These are phyloP conservation scores for Prosapia bicincta DNA, from an alignment of 2,888 invertebrate genomes.

Conservation along the genomic window DNA sequence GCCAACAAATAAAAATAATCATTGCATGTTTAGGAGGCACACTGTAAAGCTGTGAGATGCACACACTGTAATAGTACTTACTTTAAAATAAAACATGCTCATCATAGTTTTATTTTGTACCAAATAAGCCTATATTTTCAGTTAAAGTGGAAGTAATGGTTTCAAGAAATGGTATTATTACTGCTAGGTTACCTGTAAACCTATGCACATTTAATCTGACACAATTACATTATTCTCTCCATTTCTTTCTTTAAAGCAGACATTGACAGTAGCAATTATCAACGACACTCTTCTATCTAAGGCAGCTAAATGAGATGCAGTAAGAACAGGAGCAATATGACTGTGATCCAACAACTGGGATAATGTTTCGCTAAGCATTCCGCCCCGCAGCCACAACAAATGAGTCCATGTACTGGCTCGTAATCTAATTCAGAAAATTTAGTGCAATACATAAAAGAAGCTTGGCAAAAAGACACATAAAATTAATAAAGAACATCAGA, in stretches of 20 bases:
- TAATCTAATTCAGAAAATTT: constrained; percentile 51
- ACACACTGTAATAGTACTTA: too few relatives aligned
- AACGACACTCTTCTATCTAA: constrained; percentile 72
- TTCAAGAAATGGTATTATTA: neutral
- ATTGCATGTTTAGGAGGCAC: too few relatives aligned
- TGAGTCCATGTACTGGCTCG: constrained; percentile 68
- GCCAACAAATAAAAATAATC: too few relatives aligned
- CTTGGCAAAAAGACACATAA: too few relatives aligned
- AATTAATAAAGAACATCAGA: too few relatives aligned
- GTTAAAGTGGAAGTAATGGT: too few relatives aligned
- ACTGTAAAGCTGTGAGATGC: too few relatives aligned
- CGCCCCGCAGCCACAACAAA: constrained; percentile 67
- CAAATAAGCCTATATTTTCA: too few relatives aligned
- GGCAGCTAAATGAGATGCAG: constrained; percentile 68
- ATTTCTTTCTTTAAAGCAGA: constrained; percentile 57
- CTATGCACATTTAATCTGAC: constrained; percentile 1
- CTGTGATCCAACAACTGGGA: constrained; percentile 45
- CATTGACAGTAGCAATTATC: constrained; percentile 72
- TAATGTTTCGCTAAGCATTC: constrained; percentile 63
- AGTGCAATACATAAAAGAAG: too few relatives aligned
- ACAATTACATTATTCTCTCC: constrained; percentile 29
- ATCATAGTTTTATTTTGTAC: too few relatives aligned
- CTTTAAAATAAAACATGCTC: too few relatives aligned
- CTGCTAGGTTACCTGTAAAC: neutral
- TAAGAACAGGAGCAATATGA: constrained; percentile 55